Evolutionary conservation across 2,888 invertebrate genomes (phyloP), one percentile per base, ranked within the genome.

Genomic region (Dione juno): DNA sequence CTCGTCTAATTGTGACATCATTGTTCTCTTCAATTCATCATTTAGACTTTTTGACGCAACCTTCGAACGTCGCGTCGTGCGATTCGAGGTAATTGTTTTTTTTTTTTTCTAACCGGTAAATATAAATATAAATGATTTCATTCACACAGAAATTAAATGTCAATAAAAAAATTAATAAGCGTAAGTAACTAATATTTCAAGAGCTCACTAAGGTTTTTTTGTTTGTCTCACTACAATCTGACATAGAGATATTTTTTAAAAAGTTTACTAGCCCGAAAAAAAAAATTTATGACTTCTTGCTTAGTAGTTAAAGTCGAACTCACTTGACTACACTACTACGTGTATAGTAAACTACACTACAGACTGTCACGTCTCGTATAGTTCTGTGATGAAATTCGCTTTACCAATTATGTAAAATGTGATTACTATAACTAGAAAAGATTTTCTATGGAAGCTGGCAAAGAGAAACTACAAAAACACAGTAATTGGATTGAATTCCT

Each of bases 1-100:
- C 74, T 82, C 83, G 82, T 86, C 81, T 86, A 86, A 86, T 89
- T 89, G 89, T 91, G 89, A 91, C 89, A 86, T 91, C 90, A 89
- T 85, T 86, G 86, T 87, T 87, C 16, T 0, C 16, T 61, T 87
- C 84, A 85, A 88, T 84, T 86, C 87, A 88, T 89, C 87, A 87
- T 85, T 84, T 84, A 69, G 77, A 16, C 21, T 76, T 77, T 79
- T 78, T 81, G 82, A 82, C 81, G 80, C 80, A 84, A 83, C 89
- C 87, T 89, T 84, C 83, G 80, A 52, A 67, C 71, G 50, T 50
- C 71, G 73, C 71, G 73, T 76, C 77, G 77, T 77, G 76, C 66
- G 66, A 72, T 77, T 76, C 57, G 74, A 69, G 28, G 59, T 68
- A 67, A 63, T 69, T 70, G 76, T 37, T 53, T 70, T 58, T 50